Evolutionary conservation across 2,113 vertebrate genomes (phyloP), one percentile per base, ranked within the genome.

Genomic region (Zosterops hypoxanthus): DNA sequence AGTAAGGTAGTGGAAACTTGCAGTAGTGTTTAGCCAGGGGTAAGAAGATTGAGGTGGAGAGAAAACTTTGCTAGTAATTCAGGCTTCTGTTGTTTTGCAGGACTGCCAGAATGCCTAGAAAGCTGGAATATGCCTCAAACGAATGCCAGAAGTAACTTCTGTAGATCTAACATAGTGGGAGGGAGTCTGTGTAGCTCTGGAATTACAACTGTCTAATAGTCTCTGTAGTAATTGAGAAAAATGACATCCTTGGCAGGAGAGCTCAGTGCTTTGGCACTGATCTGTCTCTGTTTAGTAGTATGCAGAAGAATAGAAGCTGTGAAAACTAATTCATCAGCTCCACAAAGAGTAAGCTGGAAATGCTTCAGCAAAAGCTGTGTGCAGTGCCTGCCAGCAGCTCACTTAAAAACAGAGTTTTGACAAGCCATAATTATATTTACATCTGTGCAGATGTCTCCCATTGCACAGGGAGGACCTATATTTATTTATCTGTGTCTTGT

Each of bases 321-420:
- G 41, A 81, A 88, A 93, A 88, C 44, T 65, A 92, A 95, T 94
- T 88, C 66, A 89, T 80, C 73, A 87, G 81, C 94, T 85, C 52
- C 79, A 53, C 53, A 65, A 72, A 80, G 86, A 88, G 41, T 36
- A 21, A 85, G 78, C 77, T 89, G 81, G 78, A 91, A 88, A 29
- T 34, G 57, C 75, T 73, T 70, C 79, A 93, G 86, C 61, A 80
- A 44, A 86, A 90, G 66, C 76, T 77, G 7, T 5, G 22, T 3
- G 5, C 34, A 22, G 22, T 61, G 79, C 73, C 87, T 96, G 78
- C 66, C 86, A 91, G 80, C 18, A 65, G 34, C 86, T 97, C 80
- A 57, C 86, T 82, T 90, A 29, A 87, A 97, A 91, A 34, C 80
- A 87, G 60, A 57, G 47, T 59, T 82, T 73, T 76, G 90, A 92